These are phyloP conservation scores for Turdus rufiventris DNA, from an alignment of 2,113 vertebrate species.

Conservation along the genomic window DNA sequence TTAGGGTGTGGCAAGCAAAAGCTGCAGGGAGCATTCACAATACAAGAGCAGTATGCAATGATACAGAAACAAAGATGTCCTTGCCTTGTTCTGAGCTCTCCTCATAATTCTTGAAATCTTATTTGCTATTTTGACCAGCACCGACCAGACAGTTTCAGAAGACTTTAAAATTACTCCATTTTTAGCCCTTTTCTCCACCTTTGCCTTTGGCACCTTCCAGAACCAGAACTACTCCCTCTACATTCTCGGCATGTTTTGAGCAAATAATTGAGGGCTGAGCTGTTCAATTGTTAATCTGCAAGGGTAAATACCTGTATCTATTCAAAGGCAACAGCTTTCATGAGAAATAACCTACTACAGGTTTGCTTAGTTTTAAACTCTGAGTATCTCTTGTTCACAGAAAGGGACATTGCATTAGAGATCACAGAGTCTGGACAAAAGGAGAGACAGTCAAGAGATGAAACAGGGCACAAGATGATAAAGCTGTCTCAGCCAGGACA, in stretches of 20 bases:
- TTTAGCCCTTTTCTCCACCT: not conserved
- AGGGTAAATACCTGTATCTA: not conserved
- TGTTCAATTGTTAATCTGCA: not conserved
- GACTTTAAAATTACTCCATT: not conserved
- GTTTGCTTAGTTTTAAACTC: not conserved
- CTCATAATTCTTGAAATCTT: not conserved
- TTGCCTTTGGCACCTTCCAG: not conserved
- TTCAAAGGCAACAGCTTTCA: not conserved
- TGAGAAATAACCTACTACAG: not conserved
- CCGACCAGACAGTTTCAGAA: not conserved
- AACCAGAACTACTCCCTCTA: not conserved
- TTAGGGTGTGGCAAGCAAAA: not conserved
- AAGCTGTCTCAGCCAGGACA: not conserved
- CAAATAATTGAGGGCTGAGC: not conserved
- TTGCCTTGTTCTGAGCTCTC: not conserved
- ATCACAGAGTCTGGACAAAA: not conserved
- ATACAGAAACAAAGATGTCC: not conserved
- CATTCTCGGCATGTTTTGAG: not conserved
- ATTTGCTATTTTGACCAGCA: not conserved
- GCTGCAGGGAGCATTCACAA: not conserved
- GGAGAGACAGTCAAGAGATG: not conserved
- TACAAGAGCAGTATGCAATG: not conserved
- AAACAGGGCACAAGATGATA: not conserved
- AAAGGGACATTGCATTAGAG: not conserved
- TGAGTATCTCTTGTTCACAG: not conserved